Percentiles rank a stretch among this genome's conserved stretches.
These are phyloP conservation scores for Channa maculata DNA, from an alignment of 2,113 vertebrate genomes.

Conservation along the genomic window DNA sequence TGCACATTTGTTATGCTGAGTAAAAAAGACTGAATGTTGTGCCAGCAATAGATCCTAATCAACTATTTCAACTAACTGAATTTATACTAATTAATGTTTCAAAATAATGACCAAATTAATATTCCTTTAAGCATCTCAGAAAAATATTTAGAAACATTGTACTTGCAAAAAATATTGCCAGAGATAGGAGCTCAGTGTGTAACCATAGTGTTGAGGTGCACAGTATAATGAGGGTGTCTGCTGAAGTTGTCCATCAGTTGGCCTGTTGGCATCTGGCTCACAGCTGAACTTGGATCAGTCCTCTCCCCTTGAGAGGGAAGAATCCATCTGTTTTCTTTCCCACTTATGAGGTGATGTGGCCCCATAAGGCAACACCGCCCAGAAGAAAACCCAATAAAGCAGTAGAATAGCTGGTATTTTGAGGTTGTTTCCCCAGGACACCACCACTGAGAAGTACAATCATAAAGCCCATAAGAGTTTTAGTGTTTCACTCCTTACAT, in stretches of 20 bases:
- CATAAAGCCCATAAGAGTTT: conserved; percentile 8
- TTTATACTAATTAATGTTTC: no score
- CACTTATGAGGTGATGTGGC: not conserved
- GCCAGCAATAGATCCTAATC: no score
- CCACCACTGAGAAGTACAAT: conserved; percentile 7
- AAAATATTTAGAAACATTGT: no score
- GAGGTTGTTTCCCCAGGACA: conserved; percentile 7
- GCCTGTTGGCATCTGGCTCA: conserved; percentile 14
- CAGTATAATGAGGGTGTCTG: not conserved
- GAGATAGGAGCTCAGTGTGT: no score
- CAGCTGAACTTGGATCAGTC: conserved; percentile 30
- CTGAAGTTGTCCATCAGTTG: conserved; percentile 14
- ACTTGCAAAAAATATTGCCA: no score
- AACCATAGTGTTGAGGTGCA: not conserved
- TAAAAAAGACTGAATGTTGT: no score
- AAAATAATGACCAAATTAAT: no score
- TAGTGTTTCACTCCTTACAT: not conserved
- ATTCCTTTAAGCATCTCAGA: no score
- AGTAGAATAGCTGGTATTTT: conserved; percentile 16
- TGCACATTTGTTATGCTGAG: no score
- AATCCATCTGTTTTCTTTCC: not conserved
- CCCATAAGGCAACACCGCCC: not conserved
- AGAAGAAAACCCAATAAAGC: conserved; percentile 17
- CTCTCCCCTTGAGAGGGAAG: not conserved
- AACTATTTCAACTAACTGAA: no score